A percentile compares a stretch with the other conserved stretches of the same genome.
Conservation (phyloP, 2,888 invertebrate species). For the Dexiosoma caninum region DNA sequence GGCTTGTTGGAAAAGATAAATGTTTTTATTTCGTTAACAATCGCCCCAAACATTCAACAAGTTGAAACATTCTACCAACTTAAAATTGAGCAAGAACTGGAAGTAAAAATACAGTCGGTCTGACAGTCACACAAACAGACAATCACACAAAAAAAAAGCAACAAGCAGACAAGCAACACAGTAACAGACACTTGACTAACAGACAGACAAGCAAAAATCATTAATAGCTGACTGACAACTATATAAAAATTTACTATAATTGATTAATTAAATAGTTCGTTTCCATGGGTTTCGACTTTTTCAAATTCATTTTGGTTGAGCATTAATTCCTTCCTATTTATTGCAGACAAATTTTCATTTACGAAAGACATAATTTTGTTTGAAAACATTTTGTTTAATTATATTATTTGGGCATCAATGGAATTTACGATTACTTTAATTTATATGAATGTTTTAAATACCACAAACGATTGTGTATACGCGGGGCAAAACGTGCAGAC, state of each 20-base stretch:
- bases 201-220: background rate
- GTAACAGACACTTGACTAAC: too few species aligned
- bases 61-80: constrained; percentile 22
- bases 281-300: background rate
- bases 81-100: background rate
- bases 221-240: background rate
- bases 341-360: background rate
- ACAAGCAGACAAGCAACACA: too few species aligned
- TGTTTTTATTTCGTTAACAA: background rate
- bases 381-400: background rate
- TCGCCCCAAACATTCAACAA: constrained; percentile 23
- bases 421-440: background rate
- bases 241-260: background rate
- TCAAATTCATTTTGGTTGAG: background rate
- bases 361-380: background rate
- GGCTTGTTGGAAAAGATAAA: background rate
- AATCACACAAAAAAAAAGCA: too few species aligned
- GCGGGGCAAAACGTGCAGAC: too few species aligned
- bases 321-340: background rate
- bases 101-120: background rate
- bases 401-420: background rate
- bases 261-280: constrained; percentile 3
- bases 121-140: too few species aligned
- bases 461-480: background rate
- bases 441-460: background rate